phyloP scores from a whole-genome alignment of 2,113 vertebrate genomes.

The Hiodon alosoides region DNA sequence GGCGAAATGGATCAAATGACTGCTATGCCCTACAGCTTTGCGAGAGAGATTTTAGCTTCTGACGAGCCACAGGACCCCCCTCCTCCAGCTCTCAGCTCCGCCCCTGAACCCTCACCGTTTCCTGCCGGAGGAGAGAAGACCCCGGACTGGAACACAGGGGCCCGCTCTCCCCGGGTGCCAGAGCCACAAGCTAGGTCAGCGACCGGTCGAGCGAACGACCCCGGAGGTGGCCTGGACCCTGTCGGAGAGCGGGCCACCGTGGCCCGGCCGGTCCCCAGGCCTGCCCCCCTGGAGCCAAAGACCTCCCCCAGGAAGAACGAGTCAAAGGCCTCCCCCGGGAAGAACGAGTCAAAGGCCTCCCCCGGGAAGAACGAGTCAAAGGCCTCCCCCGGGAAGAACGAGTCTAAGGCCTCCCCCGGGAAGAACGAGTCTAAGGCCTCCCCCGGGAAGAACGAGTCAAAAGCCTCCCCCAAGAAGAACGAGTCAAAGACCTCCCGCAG shows the following conservation, averaged over 20 bases:
- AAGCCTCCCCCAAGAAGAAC: too few species aligned
- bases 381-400: too few species aligned
- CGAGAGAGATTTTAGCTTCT: slow-evolving; percentile 41
- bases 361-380: slow-evolving; percentile 42
- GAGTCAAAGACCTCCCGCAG: slow-evolving; percentile 33
- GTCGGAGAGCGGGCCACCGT: slow-evolving; percentile 6
- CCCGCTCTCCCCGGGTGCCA: slow-evolving; percentile 37
- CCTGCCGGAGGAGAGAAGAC: slow-evolving; percentile 56
- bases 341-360: slow-evolving; percentile 24
- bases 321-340: too few species aligned
- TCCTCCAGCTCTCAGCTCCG: slow-evolving; percentile 55
- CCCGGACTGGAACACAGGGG: slow-evolving; percentile 40
- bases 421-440: slow-evolving; percentile 40
- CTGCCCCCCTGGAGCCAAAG: not conserved
- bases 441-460: slow-evolving; percentile 41
- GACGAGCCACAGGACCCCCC: slow-evolving; percentile 56
- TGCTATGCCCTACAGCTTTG: slow-evolving; percentile 58
- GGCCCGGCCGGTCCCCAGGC: not conserved
- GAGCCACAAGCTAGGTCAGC: slow-evolving; percentile 40
- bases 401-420: slow-evolving; percentile 48
- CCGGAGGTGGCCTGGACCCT: slow-evolving; percentile 38
- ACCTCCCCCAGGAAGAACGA: too few species aligned
- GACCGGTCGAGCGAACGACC: slow-evolving; percentile 43
- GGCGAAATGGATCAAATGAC: slow-evolving; percentile 58
- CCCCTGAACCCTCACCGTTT: slow-evolving; percentile 47